A percentile compares a stretch with the other conserved stretches of the same genome.
Conservation (phyloP, 2,888 invertebrate species). For the Lasioglossum villosulum region DNA sequence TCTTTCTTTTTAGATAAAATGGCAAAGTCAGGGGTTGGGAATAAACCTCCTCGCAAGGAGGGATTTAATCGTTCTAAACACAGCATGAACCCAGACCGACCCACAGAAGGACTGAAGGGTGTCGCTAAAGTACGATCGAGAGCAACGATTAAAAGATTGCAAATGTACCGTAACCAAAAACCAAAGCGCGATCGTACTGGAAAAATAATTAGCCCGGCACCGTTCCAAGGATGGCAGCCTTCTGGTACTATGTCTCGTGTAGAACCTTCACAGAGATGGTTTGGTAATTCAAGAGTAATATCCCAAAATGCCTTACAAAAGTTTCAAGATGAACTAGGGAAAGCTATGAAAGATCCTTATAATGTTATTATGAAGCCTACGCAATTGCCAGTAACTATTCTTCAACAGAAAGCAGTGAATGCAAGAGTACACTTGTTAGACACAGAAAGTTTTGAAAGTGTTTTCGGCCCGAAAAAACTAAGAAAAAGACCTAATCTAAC, state of each 20-base stretch:
- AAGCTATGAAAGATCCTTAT: conserved; percentile 97
- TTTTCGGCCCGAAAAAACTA: conserved; percentile 97
- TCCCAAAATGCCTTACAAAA: conserved; percentile 95
- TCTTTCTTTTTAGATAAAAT: conserved; percentile 84
- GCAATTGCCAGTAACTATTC: conserved; percentile 95
- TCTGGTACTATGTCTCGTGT: conserved; percentile 97
- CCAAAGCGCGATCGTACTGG: conserved; percentile 95
- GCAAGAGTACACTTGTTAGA: conserved; percentile 97
- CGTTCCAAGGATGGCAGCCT: conserved; percentile 95
- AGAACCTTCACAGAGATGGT: conserved; percentile 99
- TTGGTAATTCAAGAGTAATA: conserved; percentile 98
- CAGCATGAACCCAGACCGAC: conserved; percentile 97
- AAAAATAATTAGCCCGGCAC: conserved; percentile 97
- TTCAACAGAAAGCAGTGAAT: conserved; percentile 96
- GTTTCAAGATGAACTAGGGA: conserved; percentile 97
- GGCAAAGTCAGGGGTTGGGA: conserved; percentile 91
- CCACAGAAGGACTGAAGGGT: conserved; percentile 91
- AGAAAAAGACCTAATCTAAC: conserved; percentile 95
- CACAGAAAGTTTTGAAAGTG: conserved; percentile 96
- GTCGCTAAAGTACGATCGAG: conserved; percentile 94
- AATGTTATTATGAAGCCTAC: conserved; percentile 99
- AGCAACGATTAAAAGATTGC: conserved; percentile 97
- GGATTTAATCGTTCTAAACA: conserved; percentile 94
- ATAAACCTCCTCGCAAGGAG: conserved; percentile 92
- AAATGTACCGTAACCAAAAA: conserved; percentile 99